phyloP scores from a whole-genome alignment of 2,113 vertebrate genomes.

The Hyaena hyaena region DNA sequence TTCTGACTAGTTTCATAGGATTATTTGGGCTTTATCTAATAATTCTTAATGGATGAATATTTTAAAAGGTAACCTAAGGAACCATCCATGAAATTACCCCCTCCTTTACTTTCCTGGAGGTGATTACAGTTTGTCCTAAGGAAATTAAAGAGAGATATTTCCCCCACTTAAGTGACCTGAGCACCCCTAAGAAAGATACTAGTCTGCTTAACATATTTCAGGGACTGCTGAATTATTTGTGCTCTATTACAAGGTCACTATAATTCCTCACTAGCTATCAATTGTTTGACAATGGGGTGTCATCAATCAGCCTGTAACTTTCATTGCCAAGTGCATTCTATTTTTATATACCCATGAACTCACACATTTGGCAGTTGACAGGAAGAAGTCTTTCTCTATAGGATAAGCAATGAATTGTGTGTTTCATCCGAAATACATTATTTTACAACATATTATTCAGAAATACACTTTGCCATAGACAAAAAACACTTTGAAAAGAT shows the following conservation, averaged over 20 bases:
- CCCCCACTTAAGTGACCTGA: constrained; percentile 37
- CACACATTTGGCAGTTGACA: constrained; percentile 61
- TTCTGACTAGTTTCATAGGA: background rate
- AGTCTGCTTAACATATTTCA: constrained; percentile 69
- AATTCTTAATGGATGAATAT: background rate
- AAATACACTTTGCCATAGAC: constrained; percentile 26
- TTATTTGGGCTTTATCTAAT: background rate
- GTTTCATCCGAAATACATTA: constrained; percentile 72
- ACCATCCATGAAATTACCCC: background rate
- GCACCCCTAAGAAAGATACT: background rate
- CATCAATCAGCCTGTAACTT: constrained; percentile 65
- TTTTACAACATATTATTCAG: constrained; percentile 68
- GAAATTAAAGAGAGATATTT: constrained; percentile 51
- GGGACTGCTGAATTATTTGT: constrained; percentile 67
- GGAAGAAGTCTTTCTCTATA: constrained; percentile 68
- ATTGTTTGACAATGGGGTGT: constrained; percentile 71
- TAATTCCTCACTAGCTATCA: constrained; percentile 78
- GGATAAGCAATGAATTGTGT: constrained; percentile 54
- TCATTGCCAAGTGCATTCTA: constrained; percentile 73
- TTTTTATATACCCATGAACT: constrained; percentile 75
- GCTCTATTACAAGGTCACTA: constrained; percentile 69
- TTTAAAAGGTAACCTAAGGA: background rate
- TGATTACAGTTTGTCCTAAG: background rate
- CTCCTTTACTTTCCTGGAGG: background rate
- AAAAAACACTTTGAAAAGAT: constrained; percentile 64